Conservation (phyloP, 2,113 vertebrate species). For the Seriola aureovittata region DNA sequence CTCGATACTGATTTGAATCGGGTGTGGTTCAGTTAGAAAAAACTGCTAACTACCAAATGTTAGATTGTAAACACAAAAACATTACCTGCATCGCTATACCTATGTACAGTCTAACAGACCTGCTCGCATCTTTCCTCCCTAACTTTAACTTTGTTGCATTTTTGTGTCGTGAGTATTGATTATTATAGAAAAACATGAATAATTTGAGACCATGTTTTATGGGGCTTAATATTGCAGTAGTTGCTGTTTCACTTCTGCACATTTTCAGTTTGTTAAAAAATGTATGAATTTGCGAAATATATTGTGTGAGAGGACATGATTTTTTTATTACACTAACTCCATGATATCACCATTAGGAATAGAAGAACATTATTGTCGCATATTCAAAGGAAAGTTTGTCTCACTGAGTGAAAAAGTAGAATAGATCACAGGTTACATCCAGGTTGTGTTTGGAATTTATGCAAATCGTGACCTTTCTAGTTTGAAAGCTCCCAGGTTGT, state of each 20-base stretch:
- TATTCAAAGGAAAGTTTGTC: neutral
- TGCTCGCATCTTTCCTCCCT: neutral
- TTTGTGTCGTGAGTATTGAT: neutral
- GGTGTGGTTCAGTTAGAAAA: too few relatives aligned
- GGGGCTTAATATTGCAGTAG: too few relatives aligned
- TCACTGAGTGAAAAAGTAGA: neutral
- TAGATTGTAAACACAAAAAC: neutral
- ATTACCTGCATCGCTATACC: neutral
- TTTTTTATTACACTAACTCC: slow-evolving; percentile 10
- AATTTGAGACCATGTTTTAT: too few relatives aligned
- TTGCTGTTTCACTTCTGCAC: neutral
- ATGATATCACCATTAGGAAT: slow-evolving; percentile 7
- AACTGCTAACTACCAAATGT: too few relatives aligned
- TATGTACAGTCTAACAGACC: neutral
- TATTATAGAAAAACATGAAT: neutral
- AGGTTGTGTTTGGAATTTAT: slow-evolving; percentile 34
- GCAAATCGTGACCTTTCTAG: slow-evolving; percentile 55
- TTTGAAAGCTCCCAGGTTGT: slow-evolving; percentile 44
- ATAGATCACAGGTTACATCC: slow-evolving; percentile 29
- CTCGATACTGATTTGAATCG: neutral
- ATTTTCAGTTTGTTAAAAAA: slow-evolving; percentile 4
- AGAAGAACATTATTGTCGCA: neutral
- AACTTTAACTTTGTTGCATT: neutral
- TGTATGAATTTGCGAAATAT: slow-evolving; percentile 10
- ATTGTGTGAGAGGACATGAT: neutral